Conservation (phyloP, 2,113 vertebrate species). For the Rhinolophus ferrumequinum region DNA sequence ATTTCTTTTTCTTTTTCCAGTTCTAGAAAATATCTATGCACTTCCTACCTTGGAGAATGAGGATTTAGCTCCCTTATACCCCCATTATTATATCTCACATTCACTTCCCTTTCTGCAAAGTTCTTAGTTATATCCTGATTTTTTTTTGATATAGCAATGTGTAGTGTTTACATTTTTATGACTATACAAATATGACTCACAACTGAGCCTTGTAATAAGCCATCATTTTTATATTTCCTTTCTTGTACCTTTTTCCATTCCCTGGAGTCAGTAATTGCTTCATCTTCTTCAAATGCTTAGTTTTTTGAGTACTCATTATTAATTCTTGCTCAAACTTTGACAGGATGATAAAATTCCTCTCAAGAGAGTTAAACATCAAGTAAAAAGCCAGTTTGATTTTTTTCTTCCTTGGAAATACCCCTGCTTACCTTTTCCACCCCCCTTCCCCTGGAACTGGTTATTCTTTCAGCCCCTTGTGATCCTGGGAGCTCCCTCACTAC, state of each 20-base stretch:
- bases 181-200: not conserved
- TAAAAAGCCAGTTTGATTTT: not conserved
- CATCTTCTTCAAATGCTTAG: not conserved
- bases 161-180: not conserved
- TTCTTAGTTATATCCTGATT: not conserved
- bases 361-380: not conserved
- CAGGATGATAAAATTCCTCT: conserved; percentile 2
- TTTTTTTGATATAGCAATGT: not conserved
- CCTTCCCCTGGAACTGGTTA: not conserved
- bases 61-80: not conserved
- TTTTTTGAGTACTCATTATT: not conserved
- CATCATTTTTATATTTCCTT: not conserved
- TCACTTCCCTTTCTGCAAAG: not conserved
- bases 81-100: not conserved
- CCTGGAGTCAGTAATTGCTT: not conserved
- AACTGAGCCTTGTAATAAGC: not conserved
- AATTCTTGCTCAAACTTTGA: not conserved
- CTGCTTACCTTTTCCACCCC: not conserved
- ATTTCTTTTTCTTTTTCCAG: not conserved
- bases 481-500: not conserved
- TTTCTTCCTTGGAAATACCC: not conserved
- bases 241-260: not conserved
- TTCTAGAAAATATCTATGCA: not conserved
- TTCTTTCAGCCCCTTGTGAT: not conserved
- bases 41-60: not conserved